Base-by-base conservation (phyloP, 2,888 invertebrate genomes). In the Arge pagana region DNA sequence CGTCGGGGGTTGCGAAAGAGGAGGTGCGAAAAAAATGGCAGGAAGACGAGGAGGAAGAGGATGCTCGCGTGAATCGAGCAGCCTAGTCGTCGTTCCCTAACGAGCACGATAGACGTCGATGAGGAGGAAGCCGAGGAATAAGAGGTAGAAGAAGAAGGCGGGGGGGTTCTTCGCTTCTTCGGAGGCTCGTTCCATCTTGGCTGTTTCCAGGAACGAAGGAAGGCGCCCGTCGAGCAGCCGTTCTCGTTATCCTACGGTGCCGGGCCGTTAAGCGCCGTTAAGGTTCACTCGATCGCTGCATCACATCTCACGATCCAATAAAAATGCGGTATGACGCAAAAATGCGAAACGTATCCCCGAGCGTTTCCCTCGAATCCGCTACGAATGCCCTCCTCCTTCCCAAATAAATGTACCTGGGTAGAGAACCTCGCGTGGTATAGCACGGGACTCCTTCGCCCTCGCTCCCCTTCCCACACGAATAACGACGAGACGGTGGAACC, bases 11-110 rank as follows among this genome's bases (percentile, higher is more conserved):
- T 37, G 21, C 39, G 26, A 49, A 28, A 49, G 35, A 31, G 45
- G 30, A 49, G 52, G 30, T 24, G 36, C 50, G 50, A 49, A n/a
- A n/a, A n/a, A n/a, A n/a, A n/a, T n/a, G n/a, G n/a, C n/a, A 54
- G 58, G 56, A 55, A 48, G 48, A 40, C 49, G 51, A 26, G 10
- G 43, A 37, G 59, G 57, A 58, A 59, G 57, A 59, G 48, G 57
- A 54, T 53, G 57, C 65, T 70, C 68, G 68, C 66, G 67, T 68
- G 65, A 70, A 68, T 58, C 70, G 70, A 68, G 71, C 69, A 69
- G 71, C n/a, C n/a, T n/a, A n/a, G n/a, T n/a, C n/a, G n/a, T n/a
- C n/a, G n/a, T n/a, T n/a, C n/a, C n/a, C n/a, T n/a, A n/a, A n/a
- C n/a, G n/a, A n/a, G n/a, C n/a, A n/a, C n/a, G n/a, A n/a, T n/a